Percentiles rank a stretch among this genome's conserved stretches.
These are phyloP conservation scores for Podiceps cristatus DNA, from an alignment of 2,113 vertebrate species.

Conservation along the genomic window DNA sequence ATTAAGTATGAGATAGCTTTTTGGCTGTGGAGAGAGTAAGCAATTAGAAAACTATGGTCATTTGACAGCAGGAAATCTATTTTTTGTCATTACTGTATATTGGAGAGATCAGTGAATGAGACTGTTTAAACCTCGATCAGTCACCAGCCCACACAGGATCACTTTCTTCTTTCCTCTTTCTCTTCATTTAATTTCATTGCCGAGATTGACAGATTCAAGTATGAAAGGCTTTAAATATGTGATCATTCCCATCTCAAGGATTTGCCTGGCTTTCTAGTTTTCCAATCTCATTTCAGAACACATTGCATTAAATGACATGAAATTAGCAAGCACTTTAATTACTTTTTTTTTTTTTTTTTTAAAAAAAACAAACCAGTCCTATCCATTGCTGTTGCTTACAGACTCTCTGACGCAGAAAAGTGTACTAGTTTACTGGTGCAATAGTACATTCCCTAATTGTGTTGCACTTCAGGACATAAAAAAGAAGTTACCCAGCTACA, in stretches of 20 bases:
- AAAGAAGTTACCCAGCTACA: not conserved
- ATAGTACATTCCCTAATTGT: accelerated
- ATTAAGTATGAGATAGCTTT: constrained; percentile 17
- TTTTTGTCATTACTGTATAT: constrained; percentile 28
- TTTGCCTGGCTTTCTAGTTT: constrained; percentile 35
- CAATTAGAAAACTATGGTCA: constrained; percentile 40
- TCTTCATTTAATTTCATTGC: constrained; percentile 31
- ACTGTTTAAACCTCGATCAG: constrained; percentile 7
- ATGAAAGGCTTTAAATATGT: constrained; percentile 31
- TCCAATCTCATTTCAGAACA: constrained; percentile 37
- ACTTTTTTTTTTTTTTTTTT: not conserved
- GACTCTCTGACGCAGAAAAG: not conserved
- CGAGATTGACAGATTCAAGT: constrained; percentile 27
- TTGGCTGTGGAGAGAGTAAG: constrained; percentile 7
- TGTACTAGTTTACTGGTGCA: not conserved
- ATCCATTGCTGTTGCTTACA: not conserved
- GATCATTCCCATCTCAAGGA: constrained; percentile 7
- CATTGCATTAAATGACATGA: constrained; percentile 5
- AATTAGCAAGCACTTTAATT: constrained; percentile 49
- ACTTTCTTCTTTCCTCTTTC: constrained; percentile 8
- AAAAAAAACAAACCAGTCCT: not conserved
- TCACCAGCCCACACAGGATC: constrained; percentile 45
- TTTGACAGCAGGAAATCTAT: constrained; percentile 30
- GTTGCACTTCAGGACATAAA: not conserved
- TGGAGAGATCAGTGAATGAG: constrained; percentile 16